A percentile compares a stretch with the other conserved stretches of the same genome.
Conservation (phyloP, 2,113 vertebrate species). For the Carettochelys insculpta region DNA sequence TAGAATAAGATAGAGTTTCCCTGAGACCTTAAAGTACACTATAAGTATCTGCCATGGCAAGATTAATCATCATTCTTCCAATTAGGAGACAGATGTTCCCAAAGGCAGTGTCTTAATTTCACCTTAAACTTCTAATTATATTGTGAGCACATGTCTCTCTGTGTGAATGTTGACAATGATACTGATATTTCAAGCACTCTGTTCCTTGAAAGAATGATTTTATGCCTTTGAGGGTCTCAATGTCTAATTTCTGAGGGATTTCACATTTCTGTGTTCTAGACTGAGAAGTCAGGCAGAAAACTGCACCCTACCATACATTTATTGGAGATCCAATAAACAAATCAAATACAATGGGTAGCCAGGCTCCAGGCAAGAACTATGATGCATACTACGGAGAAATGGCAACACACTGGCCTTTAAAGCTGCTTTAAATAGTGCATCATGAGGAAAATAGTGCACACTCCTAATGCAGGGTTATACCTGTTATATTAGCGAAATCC, state of each 20-base stretch:
- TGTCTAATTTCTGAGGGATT: conserved; percentile 53
- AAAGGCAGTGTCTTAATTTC: conserved; percentile 61
- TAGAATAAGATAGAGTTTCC: conserved; percentile 11
- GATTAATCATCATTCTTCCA: conserved; percentile 38
- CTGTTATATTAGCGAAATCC: not conserved
- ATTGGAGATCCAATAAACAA: not conserved
- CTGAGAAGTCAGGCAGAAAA: not conserved
- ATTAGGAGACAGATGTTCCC: conserved; percentile 49
- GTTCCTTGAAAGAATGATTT: conserved; percentile 38
- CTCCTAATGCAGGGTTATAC: not conserved
- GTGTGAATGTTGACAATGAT: conserved; percentile 41
- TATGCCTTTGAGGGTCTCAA: conserved; percentile 32
- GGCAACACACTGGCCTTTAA: not conserved
- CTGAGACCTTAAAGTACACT: conserved; percentile 17
- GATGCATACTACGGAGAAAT: not conserved
- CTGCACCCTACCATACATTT: not conserved
- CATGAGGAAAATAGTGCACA: not conserved
- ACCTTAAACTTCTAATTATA: conserved; percentile 63
- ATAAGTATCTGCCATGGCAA: conserved; percentile 8
- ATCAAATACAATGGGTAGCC: not conserved
- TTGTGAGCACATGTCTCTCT: not conserved
- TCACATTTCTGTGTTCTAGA: conserved; percentile 46
- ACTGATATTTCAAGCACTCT: conserved; percentile 34
- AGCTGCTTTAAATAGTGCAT: not conserved
- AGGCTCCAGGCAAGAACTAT: not conserved